Conservation (phyloP, 2,888 invertebrate genomes). For the Cryptocephalus moraei region DNA sequence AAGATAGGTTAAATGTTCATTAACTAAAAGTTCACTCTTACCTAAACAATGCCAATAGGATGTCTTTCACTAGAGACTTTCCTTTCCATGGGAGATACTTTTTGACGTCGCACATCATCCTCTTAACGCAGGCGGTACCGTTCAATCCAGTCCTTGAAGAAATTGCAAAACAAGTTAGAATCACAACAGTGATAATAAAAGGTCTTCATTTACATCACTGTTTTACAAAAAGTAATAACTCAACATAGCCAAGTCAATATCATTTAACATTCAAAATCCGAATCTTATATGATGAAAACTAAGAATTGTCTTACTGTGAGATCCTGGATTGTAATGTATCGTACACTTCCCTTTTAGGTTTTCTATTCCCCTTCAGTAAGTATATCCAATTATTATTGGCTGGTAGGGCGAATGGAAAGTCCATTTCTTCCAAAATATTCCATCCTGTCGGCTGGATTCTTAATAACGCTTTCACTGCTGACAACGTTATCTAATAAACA, state of each 20-base stretch:
- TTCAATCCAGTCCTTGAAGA: constrained; percentile 50
- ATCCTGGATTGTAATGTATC: constrained; percentile 18
- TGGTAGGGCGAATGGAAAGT: constrained; percentile 46
- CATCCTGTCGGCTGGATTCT: constrained; percentile 46
- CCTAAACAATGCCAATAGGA: constrained; percentile 54
- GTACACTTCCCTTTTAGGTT: constrained; percentile 48
- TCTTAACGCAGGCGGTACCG: constrained; percentile 52
- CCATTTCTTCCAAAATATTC: constrained; percentile 49
- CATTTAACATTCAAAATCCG: no score
- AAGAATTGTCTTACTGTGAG: constrained; percentile 10
- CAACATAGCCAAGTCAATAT: no score
- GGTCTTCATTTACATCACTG: no score
- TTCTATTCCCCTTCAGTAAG: constrained; percentile 32
- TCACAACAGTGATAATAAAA: no score
- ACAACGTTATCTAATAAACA: no score
- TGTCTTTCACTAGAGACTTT: constrained; percentile 54
- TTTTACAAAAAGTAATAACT: no score
- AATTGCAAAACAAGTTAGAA: neutral
- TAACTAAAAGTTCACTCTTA: constrained; percentile 26
- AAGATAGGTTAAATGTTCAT: neutral
- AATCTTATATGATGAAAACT: constrained; percentile 5
- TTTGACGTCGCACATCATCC: constrained; percentile 58
- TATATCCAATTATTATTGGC: constrained; percentile 35
- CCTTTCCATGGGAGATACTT: constrained; percentile 47
- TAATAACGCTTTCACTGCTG: constrained; percentile 47